These are phyloP conservation scores for Dynastes maya DNA, from an alignment of 2,888 invertebrate genomes.

Conservation along the genomic window DNA sequence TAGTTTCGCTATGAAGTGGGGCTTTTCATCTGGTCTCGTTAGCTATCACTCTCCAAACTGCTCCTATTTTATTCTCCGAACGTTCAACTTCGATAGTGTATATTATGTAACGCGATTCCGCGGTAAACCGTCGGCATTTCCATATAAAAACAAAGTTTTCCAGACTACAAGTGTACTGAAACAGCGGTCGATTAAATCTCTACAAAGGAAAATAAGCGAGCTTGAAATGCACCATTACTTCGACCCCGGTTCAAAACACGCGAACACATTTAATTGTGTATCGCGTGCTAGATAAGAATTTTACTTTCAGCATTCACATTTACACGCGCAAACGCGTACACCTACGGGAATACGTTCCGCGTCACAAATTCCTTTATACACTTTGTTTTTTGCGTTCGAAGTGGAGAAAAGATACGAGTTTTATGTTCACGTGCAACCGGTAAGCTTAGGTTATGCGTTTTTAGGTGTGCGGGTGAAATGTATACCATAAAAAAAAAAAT, in stretches of 20 bases:
- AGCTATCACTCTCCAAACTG: too few relatives aligned
- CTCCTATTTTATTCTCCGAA: too few relatives aligned
- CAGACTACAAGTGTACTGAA: slow-evolving; percentile 23
- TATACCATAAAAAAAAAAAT: too few relatives aligned
- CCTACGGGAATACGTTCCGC: neutral
- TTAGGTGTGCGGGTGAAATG: too few relatives aligned
- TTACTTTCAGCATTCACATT: slow-evolving; percentile 28
- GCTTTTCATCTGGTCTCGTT: too few relatives aligned
- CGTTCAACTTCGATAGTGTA: too few relatives aligned
- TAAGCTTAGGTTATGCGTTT: too few relatives aligned
- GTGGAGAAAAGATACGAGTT: slow-evolving; percentile 3
- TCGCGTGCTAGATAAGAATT: slow-evolving; percentile 41
- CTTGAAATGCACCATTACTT: slow-evolving; percentile 42
- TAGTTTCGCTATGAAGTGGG: too few relatives aligned
- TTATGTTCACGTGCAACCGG: neutral
- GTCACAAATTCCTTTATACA: slow-evolving; percentile 36
- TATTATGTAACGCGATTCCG: neutral
- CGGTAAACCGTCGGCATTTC: slow-evolving; percentile 28
- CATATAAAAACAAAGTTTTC: neutral
- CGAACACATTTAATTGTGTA: slow-evolving; percentile 30
- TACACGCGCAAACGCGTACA: slow-evolving; percentile 8
- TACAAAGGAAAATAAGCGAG: slow-evolving; percentile 40
- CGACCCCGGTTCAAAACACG: slow-evolving; percentile 18
- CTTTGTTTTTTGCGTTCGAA: neutral
- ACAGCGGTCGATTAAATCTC: slow-evolving; percentile 33